Conservation (phyloP, 2,113 vertebrate species). For the Sebastes schlegelii region DNA sequence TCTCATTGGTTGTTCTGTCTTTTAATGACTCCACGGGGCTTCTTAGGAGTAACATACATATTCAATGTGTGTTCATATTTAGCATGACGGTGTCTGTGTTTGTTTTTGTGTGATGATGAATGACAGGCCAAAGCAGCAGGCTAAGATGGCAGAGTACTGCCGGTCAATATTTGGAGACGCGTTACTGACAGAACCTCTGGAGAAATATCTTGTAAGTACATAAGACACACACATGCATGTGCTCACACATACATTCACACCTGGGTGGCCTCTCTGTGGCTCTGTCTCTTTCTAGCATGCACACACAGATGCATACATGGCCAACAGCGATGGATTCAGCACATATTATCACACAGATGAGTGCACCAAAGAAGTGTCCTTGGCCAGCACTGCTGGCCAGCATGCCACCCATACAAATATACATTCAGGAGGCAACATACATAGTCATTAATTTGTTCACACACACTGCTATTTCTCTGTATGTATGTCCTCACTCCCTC, state of each 20-base stretch:
- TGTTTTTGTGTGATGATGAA: conserved; percentile 46
- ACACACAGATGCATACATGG: conserved; percentile 22
- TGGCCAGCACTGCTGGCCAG: conserved; percentile 25
- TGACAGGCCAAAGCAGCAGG: conserved; percentile 95
- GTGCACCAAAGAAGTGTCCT: conserved; percentile 39
- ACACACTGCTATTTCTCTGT: neutral
- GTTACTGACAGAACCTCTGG: conserved; percentile 93
- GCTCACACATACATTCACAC: conserved; percentile 21
- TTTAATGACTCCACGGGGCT: conserved; percentile 14
- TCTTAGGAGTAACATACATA: conserved; percentile 10
- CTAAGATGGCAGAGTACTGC: conserved; percentile 99
- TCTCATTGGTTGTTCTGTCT: conserved; percentile 9
- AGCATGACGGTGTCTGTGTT: conserved; percentile 10
- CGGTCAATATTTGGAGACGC: conserved; percentile 97
- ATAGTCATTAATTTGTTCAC: neutral
- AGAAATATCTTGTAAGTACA: conserved; percentile 94
- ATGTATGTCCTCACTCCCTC: neutral
- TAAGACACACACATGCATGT: conserved; percentile 22
- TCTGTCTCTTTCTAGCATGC: neutral
- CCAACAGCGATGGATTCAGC: conserved; percentile 33
- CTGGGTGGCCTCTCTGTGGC: conserved; percentile 1
- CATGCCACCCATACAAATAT: neutral
- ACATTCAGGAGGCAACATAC: neutral
- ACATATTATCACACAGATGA: conserved; percentile 49
- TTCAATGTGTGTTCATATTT: conserved; percentile 23